Percentiles rank a stretch among this genome's conserved stretches.
Evolutionary conservation across 2,113 vertebrate species (phyloP).

Genomic region (Limanda limanda): DNA sequence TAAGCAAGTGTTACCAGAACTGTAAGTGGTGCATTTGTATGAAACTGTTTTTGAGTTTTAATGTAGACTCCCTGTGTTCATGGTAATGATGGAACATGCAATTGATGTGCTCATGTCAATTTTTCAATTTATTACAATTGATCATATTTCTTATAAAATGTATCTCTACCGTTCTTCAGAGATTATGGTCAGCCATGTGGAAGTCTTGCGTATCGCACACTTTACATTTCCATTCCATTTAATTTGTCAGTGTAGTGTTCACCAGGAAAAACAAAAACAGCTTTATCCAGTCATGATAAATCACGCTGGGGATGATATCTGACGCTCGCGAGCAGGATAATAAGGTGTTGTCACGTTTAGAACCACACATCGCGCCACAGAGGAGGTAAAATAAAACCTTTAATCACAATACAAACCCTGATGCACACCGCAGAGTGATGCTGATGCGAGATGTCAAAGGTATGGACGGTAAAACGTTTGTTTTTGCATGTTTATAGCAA

Average conservation of each 20-base stretch:
- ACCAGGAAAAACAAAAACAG: constrained; percentile 35
- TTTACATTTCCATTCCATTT: constrained; percentile 1
- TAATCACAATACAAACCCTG: constrained; percentile 14
- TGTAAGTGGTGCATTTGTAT: too few relatives aligned
- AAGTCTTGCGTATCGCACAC: background rate
- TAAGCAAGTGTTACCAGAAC: too few relatives aligned
- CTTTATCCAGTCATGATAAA: constrained; percentile 46
- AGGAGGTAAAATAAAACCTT: constrained; percentile 37
- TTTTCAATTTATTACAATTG: too few relatives aligned
- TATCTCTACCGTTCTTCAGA: background rate
- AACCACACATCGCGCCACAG: background rate
- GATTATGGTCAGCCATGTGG: constrained; percentile 3
- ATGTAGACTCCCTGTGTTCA: too few relatives aligned
- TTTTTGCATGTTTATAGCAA: constrained; percentile 70
- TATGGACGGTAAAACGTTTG: constrained; percentile 65
- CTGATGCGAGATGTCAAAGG: constrained; percentile 36
- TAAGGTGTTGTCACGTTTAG: constrained; percentile 30
- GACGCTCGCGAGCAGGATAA: constrained; percentile 37
- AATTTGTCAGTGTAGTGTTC: background rate
- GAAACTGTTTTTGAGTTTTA: too few relatives aligned
- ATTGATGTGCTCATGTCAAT: too few relatives aligned
- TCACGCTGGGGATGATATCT: constrained; percentile 25
- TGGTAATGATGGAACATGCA: too few relatives aligned
- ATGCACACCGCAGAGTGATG: constrained; percentile 14
- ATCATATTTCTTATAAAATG: background rate